Evolutionary conservation across 2,888 invertebrate species (phyloP).

Genomic region (Erebia palarica): DNA sequence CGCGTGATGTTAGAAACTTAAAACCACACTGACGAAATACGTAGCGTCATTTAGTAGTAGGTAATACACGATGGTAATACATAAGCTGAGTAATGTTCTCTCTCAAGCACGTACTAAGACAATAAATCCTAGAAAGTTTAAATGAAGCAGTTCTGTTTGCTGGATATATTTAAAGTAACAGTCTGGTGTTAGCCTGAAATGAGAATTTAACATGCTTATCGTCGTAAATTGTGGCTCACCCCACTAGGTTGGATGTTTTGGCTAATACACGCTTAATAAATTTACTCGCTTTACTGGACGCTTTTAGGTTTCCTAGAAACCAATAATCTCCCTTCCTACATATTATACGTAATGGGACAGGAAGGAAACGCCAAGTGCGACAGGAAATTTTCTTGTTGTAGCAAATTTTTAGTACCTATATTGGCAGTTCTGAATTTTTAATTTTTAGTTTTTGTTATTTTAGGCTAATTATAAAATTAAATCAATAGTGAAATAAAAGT

Average conservation of each 20-base stretch:
- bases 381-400: too few species aligned
- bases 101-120: slow-evolving; percentile 7
- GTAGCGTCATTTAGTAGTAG: neutral
- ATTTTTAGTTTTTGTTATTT: too few species aligned
- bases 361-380: too few species aligned
- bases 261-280: slow-evolving; percentile 12
- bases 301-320: slow-evolving; percentile 5
- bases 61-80: neutral
- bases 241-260: slow-evolving; percentile 7
- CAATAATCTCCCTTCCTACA: neutral
- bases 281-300: neutral
- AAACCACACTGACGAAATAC: too few species aligned
- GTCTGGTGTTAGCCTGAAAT: slow-evolving; percentile 18
- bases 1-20: too few species aligned
- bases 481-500: too few species aligned
- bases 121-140: slow-evolving; percentile 25
- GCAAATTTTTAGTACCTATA: too few species aligned
- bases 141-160: slow-evolving; percentile 18
- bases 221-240: slow-evolving; percentile 23
- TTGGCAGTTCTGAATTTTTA: too few species aligned
- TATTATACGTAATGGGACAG: too few species aligned
- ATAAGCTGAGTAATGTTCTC: neutral
- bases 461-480: too few species aligned
- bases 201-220: slow-evolving; percentile 22
- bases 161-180: slow-evolving; percentile 20